Conservation (phyloP, 2,113 vertebrate species). For the Illadopsis cleaveri region DNA sequence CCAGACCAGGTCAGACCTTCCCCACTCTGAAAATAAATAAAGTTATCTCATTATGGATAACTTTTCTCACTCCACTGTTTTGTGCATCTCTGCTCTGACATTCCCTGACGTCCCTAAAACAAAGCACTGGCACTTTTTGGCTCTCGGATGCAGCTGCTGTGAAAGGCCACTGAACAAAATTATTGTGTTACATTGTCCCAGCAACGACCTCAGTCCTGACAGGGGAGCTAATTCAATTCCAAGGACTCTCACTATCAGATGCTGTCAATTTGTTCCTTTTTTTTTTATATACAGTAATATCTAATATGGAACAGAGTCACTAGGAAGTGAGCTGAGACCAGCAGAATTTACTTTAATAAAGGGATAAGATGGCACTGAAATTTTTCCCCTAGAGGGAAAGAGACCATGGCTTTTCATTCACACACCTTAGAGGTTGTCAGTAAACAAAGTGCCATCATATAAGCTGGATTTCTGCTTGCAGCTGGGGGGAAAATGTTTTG, state of each 20-base stretch:
- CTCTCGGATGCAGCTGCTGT: not conserved
- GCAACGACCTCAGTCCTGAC: conserved; percentile 22
- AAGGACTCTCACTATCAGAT: conserved; percentile 23
- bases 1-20: not conserved
- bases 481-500: not conserved
- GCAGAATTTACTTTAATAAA: conserved; percentile 51
- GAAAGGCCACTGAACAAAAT: conserved; percentile 17
- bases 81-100: not conserved
- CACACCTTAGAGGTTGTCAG: not conserved
- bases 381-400: not conserved
- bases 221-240: conserved; percentile 45
- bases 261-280: not conserved
- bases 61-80: not conserved
- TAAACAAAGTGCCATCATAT: not conserved
- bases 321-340: conserved; percentile 32
- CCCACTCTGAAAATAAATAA: not conserved
- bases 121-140: not conserved
- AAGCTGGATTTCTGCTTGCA: not conserved
- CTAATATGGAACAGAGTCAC: conserved; percentile 12
- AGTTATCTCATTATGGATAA: not conserved
- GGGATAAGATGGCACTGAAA: not conserved
- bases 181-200: conserved; percentile 20
- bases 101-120: not conserved
- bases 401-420: not conserved
- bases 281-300: not conserved